Evolutionary conservation across 2,113 vertebrate genomes (phyloP).

Genomic region (Meleagris gallopavo): DNA sequence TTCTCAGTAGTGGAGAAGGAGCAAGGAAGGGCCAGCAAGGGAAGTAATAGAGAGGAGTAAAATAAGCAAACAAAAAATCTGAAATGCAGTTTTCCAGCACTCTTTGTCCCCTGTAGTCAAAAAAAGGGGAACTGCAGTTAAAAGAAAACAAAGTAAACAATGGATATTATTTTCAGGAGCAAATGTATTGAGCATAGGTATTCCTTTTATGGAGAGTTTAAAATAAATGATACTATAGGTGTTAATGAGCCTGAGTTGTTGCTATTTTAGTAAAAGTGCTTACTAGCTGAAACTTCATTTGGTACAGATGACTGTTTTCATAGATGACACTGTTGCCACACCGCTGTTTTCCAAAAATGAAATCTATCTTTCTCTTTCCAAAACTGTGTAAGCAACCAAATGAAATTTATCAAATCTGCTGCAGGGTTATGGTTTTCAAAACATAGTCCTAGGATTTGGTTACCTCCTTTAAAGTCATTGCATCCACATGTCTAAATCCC

Average conservation of each 20-base stretch:
- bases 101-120: not conserved
- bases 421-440: conserved; percentile 19
- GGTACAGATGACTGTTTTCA: conserved; percentile 18
- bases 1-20: not conserved
- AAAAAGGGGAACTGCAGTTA: not conserved
- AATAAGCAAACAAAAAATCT: not conserved
- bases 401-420: conserved; percentile 52
- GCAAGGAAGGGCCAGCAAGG: not conserved
- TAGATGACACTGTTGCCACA: not conserved
- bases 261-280: not conserved
- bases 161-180: not conserved
- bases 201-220: not conserved
- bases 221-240: not conserved
- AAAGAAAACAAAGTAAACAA: not conserved
- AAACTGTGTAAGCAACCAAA: conserved; percentile 46
- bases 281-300: not conserved
- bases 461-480: conserved; percentile 7
- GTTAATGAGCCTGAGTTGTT: not conserved
- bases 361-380: conserved; percentile 39
- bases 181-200: not conserved
- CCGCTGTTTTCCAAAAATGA: conserved; percentile 42
- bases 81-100: not conserved
- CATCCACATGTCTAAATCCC: not conserved
- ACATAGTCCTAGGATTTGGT: conserved; percentile 9
- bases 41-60: not conserved